Base-by-base conservation (phyloP, 2,797 vertebrate species). In the Tadarida brasiliensis region DNA sequence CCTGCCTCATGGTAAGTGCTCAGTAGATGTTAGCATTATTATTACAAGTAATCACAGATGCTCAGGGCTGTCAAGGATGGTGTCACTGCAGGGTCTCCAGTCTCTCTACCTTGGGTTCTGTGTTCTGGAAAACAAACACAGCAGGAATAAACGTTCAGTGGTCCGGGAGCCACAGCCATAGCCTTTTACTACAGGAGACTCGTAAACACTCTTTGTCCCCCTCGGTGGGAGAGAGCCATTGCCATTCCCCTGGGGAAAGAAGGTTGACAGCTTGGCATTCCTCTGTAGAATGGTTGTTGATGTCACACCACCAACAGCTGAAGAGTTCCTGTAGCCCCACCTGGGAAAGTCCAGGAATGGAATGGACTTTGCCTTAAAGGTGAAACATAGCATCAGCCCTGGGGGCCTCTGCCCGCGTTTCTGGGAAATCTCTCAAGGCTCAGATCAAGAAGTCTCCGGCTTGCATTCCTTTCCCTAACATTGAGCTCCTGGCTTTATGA, bases 401-500 rank as follows among this genome's bases (percentile, higher is more conserved):
- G 7, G 81, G n/a, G 0, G 24, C 74, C n/a, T 54, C 51, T 33
- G 68, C 8, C n/a, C 19, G 6, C 0, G 16, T 15, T 39, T 0
- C 0, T 6, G 15, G 74, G 33, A 61, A 61, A 2, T 39, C 35
- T 95, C 68, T 77, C 47, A 39, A 81, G 73, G 24, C 76, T 91
- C 73, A 82, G 44, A 74, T 33, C 70, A 35, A 51, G 44, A 89
- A 54, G 65, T 56, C 70, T 59, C 76, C 0, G 0, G 49, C 33
- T 85, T 14, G 1, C 63, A 30, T 68, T 59, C 8, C 49, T 68
- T 68, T 81, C 80, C 77, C 77, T 0, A 15, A 82, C 65, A 61
- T 8, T 15, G 47, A 71, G 80, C 57, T 91, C 90, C 87, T 54
- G 44, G 86, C 82, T 92, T 95, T 95, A 84, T 57, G 77, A 89